Evolutionary conservation across 2,888 invertebrate species (phyloP).

Genomic region (Anoncus sp.): DNA sequence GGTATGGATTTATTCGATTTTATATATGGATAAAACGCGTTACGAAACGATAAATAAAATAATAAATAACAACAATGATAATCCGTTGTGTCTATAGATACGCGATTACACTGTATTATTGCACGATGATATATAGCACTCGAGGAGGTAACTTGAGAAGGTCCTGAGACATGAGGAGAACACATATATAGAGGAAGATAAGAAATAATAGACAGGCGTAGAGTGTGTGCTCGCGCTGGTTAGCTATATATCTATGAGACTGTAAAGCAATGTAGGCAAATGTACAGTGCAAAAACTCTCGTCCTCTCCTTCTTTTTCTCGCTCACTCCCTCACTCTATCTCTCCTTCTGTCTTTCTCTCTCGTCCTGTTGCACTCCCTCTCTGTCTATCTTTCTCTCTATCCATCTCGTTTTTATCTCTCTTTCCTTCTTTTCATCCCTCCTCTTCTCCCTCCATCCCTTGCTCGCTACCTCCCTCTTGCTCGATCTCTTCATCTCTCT

Average conservation of each 20-base stretch:
- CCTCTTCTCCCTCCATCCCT: not conserved
- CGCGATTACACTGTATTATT: not conserved
- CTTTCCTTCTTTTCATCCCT: not conserved
- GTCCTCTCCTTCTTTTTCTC: not conserved
- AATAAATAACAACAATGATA: conserved; percentile 14
- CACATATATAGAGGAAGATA: conserved; percentile 29
- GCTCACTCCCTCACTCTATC: not conserved
- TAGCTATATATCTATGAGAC: conserved; percentile 22
- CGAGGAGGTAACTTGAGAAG: conserved; percentile 29
- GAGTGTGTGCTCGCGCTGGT: not conserved
- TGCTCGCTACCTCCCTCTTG: not conserved
- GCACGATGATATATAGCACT: not conserved
- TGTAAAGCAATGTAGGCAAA: conserved; percentile 49
- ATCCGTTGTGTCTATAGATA: not conserved
- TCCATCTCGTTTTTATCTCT: not conserved
- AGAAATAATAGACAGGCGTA: conserved; percentile 35
- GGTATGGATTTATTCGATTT: conserved; percentile 51
- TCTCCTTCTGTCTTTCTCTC: too few relatives aligned
- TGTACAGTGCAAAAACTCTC: conserved; percentile 18
- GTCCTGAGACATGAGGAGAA: conserved; percentile 18
- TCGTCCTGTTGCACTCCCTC: too few relatives aligned
- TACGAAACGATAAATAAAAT: conserved; percentile 11
- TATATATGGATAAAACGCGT: conserved; percentile 4
- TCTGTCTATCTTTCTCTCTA: not conserved
- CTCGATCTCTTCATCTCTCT: not conserved